phyloP scores from a whole-genome alignment of 2,888 invertebrate species.

The Carcina quercana region DNA sequence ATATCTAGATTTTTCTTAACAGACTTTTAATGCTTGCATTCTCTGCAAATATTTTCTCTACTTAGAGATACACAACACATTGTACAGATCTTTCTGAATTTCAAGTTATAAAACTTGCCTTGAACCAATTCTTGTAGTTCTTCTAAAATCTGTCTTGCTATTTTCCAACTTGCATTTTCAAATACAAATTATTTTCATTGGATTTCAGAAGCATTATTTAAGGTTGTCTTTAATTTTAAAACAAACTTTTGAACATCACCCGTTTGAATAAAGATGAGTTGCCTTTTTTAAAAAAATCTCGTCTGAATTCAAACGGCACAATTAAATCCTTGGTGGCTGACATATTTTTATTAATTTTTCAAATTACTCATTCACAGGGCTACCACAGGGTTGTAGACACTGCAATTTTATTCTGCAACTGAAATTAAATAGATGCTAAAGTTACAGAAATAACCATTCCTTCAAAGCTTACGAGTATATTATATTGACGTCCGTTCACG shows the following conservation, averaged over 20 bases:
- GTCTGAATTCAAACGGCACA: conserved; percentile 33
- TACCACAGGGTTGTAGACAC: conserved; percentile 43
- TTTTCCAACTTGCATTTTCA: conserved; percentile 58
- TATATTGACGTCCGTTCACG: background rate
- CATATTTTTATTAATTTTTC: conserved; percentile 4
- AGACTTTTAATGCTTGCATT: conserved; percentile 47
- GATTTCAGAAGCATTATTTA: conserved; percentile 57
- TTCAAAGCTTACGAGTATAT: conserved; percentile 5
- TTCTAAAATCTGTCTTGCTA: conserved; percentile 42
- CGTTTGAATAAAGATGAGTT: conserved; percentile 38
- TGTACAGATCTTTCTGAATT: conserved; percentile 33
- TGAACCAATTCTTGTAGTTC: conserved; percentile 25
- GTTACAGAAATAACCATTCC: conserved; percentile 30
- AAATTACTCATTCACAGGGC: conserved; percentile 24
- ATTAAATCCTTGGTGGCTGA: conserved; percentile 32
- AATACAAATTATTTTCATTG: conserved; percentile 55
- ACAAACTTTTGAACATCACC: conserved; percentile 24
- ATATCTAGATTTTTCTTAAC: conserved; percentile 25
- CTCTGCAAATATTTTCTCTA: conserved; percentile 39
- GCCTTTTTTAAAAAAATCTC: conserved; percentile 12
- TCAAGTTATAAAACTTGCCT: conserved; percentile 15
- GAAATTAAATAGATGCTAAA: conserved; percentile 32
- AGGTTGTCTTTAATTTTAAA: conserved; percentile 45
- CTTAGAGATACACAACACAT: conserved; percentile 30
- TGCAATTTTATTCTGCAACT: conserved; percentile 40